Evolutionary conservation across 2,888 invertebrate species (phyloP).

Genomic region (Cynaeus angustus): DNA sequence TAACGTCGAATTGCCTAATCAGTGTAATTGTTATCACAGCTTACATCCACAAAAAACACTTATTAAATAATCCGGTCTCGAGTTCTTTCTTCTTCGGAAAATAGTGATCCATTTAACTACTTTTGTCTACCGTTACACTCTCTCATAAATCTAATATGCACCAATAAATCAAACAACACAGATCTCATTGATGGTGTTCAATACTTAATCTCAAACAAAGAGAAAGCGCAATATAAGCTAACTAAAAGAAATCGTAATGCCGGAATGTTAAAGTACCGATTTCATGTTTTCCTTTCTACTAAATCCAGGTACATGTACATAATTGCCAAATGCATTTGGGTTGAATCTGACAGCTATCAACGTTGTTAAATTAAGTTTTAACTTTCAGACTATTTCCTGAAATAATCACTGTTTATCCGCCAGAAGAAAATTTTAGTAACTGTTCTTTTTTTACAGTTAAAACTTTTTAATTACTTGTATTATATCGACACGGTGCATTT

Average conservation of each 20-base stretch:
- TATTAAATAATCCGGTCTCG: no score
- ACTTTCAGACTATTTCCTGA: not conserved
- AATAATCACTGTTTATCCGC: not conserved
- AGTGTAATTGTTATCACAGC: no score
- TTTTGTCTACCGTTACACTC: slow-evolving; percentile 27
- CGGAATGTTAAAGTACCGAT: slow-evolving; percentile 19
- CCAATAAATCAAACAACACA: slow-evolving; percentile 4
- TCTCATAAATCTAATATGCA: slow-evolving; percentile 16
- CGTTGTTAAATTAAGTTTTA: no score
- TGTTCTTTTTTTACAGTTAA: slow-evolving; percentile 23
- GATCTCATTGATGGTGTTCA: slow-evolving; percentile 13
- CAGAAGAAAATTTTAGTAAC: slow-evolving; percentile 14
- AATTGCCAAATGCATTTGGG: not conserved
- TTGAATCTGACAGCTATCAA: no score
- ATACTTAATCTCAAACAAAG: slow-evolving; percentile 12
- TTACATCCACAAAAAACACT: no score
- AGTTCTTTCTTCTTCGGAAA: no score
- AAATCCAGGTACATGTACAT: not conserved
- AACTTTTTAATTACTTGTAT: slow-evolving; percentile 23
- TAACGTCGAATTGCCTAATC: no score
- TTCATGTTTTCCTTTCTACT: slow-evolving; percentile 30
- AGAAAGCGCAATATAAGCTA: slow-evolving; percentile 9
- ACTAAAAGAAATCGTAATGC: slow-evolving; percentile 19
- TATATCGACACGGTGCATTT: slow-evolving; percentile 1
- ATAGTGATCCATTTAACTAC: slow-evolving; percentile 18